phyloP scores from a whole-genome alignment of 2,113 vertebrate species.

The Nettapus auritus region DNA sequence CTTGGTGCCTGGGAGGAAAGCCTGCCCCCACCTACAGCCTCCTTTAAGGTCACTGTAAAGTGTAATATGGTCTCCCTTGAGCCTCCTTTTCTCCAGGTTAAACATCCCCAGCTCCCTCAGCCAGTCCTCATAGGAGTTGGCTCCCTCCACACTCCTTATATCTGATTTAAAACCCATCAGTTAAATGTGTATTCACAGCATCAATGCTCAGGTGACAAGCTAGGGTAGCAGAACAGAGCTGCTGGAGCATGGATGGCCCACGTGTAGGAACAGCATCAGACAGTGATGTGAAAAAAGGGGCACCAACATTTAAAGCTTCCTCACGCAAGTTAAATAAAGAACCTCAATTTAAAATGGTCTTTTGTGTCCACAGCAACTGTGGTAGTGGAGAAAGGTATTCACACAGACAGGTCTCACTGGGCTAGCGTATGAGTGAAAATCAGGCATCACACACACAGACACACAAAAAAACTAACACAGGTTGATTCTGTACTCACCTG shows the following conservation, averaged over 20 bases:
- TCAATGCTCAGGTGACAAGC: neutral
- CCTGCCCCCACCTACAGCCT: too few species aligned
- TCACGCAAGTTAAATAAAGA: neutral
- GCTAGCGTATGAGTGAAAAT: neutral
- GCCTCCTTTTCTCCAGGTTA: too few species aligned
- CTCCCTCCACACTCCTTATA: fast-evolving
- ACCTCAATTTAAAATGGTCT: neutral
- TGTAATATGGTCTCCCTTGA: too few species aligned
- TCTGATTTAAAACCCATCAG: neutral
- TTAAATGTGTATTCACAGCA: neutral
- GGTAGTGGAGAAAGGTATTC: neutral
- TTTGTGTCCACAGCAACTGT: neutral
- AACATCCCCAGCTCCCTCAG: too few species aligned
- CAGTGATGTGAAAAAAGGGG: too few species aligned
- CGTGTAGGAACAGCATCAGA: neutral
- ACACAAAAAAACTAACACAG: too few species aligned
- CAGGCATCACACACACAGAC: neutral
- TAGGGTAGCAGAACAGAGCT: neutral
- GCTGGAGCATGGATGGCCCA: neutral
- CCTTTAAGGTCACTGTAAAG: too few species aligned
- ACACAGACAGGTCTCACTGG: neutral
- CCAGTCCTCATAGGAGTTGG: too few species aligned
- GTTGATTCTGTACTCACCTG: neutral
- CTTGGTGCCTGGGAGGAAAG: too few species aligned
- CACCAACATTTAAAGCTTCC: neutral